Evolutionary conservation across 2,113 vertebrate genomes (phyloP).

Genomic region (Phylloscopus trochiloides): DNA sequence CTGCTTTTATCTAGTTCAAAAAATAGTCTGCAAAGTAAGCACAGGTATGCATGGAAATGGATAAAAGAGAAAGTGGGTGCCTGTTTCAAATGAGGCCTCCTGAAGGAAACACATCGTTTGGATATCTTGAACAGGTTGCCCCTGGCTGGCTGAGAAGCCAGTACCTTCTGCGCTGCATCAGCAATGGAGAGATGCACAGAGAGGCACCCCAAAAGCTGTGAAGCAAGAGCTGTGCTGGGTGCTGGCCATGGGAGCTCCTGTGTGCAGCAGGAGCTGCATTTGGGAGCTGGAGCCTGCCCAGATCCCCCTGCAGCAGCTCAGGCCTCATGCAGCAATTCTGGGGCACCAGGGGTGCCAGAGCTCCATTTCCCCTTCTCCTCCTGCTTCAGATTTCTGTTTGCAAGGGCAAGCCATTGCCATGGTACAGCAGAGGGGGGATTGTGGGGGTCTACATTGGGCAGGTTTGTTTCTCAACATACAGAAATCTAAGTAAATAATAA

Average conservation of each 20-base stretch:
- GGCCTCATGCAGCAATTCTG: background rate
- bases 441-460: background rate
- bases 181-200: background rate
- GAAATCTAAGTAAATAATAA: background rate
- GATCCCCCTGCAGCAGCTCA: background rate
- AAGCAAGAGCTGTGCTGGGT: background rate
- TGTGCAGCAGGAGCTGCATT: background rate
- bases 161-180: background rate
- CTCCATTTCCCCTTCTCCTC: background rate
- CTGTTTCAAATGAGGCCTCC: background rate
- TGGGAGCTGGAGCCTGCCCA: background rate
- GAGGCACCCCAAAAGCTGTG: background rate
- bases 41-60: background rate
- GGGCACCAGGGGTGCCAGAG: accelerated
- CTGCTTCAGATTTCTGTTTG: background rate
- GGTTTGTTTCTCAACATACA: background rate
- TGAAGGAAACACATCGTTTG: background rate
- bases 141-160: background rate
- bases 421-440: background rate
- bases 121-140: background rate
- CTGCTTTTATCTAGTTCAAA: slow-evolving; percentile 43
- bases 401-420: background rate
- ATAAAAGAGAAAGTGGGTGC: background rate
- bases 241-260: background rate
- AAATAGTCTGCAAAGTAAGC: background rate